Evolutionary conservation across 2,888 invertebrate species (phyloP).

Genomic region (Aricia artaxerxes): DNA sequence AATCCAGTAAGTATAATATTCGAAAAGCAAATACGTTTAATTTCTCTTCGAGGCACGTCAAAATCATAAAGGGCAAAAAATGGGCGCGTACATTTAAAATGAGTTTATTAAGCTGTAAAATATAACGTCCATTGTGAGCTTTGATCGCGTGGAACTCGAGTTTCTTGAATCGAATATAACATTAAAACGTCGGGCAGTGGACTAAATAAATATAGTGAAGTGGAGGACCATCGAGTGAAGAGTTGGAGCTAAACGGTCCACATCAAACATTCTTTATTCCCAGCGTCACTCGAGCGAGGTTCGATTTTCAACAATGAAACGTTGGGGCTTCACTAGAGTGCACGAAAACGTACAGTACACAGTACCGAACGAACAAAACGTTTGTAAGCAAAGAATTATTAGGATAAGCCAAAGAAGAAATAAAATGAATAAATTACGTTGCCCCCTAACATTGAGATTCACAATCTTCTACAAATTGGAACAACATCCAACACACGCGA

Average conservation of each 20-base stretch:
- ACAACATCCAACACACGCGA: conserved; percentile 42
- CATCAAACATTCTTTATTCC: conserved; percentile 42
- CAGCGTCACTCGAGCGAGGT: conserved; percentile 38
- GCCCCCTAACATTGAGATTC: conserved; percentile 2
- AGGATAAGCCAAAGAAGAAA: background rate
- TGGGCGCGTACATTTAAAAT: background rate
- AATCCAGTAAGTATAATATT: conserved; percentile 8
- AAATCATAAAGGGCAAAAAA: conserved; percentile 20
- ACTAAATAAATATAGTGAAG: conserved; percentile 31
- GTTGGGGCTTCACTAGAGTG: conserved; percentile 25
- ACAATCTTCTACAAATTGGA: conserved; percentile 35
- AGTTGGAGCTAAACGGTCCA: conserved; percentile 39
- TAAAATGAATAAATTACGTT: background rate
- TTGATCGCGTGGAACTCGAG: background rate
- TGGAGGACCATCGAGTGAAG: conserved; percentile 39
- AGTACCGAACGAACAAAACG: background rate
- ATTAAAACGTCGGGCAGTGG: conserved; percentile 19
- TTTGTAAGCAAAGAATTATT: background rate
- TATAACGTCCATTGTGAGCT: conserved; percentile 7
- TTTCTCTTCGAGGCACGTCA: conserved; percentile 12
- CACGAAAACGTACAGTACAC: conserved; percentile 28
- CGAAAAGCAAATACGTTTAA: background rate
- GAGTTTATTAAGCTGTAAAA: conserved; percentile 17
- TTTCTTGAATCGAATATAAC: conserved; percentile 10
- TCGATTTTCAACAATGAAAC: conserved; percentile 40